Conservation (phyloP, 2,113 vertebrate species). For the Nycticebus coucang region DNA sequence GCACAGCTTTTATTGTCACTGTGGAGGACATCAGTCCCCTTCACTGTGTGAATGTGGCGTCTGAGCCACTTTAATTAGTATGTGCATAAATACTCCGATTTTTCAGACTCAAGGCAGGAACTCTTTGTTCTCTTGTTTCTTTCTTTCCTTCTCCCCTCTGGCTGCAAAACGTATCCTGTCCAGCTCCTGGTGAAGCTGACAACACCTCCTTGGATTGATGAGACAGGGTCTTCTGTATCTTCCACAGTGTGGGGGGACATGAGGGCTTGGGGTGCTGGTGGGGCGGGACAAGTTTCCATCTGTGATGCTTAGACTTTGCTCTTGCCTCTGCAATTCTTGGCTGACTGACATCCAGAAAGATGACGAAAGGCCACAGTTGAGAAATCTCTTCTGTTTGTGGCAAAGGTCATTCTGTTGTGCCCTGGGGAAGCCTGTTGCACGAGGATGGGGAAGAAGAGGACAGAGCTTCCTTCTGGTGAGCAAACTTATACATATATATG, state of each 20-base stretch:
- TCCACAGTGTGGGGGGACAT: background rate
- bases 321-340: background rate
- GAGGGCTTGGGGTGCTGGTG: background rate
- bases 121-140: slow-evolving; percentile 38
- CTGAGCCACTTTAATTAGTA: slow-evolving; percentile 58
- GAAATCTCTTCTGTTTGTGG: background rate
- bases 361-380: background rate
- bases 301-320: background rate
- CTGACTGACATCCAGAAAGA: background rate
- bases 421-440: background rate
- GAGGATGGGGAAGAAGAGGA: background rate
- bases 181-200: slow-evolving; percentile 3
- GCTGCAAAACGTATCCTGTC: slow-evolving; percentile 25
- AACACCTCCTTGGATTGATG: background rate
- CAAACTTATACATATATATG: background rate
- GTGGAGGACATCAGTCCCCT: slow-evolving; percentile 45
- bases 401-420: background rate
- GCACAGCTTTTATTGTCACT: slow-evolving; percentile 34
- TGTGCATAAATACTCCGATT: slow-evolving; percentile 57
- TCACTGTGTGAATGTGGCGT: slow-evolving; percentile 22
- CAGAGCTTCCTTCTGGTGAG: background rate
- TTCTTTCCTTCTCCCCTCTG: background rate
- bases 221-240: background rate
- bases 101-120: slow-evolving; percentile 42
- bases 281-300: background rate